Conservation (phyloP, 1,140 invertebrate genomes). For the Parapsyche elsis region DNA sequence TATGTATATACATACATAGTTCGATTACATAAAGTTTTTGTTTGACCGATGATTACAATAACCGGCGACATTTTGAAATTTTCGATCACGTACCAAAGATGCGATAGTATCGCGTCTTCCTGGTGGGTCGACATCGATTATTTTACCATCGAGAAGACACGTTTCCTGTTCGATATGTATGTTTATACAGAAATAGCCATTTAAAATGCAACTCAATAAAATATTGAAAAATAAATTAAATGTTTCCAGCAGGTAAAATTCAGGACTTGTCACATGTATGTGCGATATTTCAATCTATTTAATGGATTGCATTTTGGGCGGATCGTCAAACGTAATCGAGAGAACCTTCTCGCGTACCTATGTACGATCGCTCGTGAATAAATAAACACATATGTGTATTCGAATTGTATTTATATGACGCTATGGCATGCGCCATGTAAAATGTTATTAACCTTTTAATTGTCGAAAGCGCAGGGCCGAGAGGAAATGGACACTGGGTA, state of each 20-base stretch:
- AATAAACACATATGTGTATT: conserved; percentile 1
- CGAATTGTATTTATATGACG: neutral
- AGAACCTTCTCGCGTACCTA: neutral
- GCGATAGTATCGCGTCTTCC: conserved; percentile 11
- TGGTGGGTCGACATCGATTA: neutral
- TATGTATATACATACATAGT: no score
- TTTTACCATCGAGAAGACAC: neutral
- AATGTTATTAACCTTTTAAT: conserved; percentile 35
- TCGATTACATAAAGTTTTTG: no score
- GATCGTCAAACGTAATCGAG: no score
- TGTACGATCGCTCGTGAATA: neutral
- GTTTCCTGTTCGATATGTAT: neutral
- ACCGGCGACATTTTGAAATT: no score
- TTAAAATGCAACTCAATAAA: neutral
- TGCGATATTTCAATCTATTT: no score
- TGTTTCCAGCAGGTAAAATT: no score
- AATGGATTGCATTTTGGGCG: no score
- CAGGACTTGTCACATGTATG: no score
- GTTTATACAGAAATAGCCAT: neutral
- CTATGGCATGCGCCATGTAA: conserved; percentile 1
- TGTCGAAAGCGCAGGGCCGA: conserved; percentile 1
- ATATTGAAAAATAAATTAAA: neutral
- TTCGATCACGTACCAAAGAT: neutral
- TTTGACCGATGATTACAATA: no score
- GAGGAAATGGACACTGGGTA: neutral